Conservation (phyloP, 2,113 vertebrate genomes). For the Cochlearius cochlearius region DNA sequence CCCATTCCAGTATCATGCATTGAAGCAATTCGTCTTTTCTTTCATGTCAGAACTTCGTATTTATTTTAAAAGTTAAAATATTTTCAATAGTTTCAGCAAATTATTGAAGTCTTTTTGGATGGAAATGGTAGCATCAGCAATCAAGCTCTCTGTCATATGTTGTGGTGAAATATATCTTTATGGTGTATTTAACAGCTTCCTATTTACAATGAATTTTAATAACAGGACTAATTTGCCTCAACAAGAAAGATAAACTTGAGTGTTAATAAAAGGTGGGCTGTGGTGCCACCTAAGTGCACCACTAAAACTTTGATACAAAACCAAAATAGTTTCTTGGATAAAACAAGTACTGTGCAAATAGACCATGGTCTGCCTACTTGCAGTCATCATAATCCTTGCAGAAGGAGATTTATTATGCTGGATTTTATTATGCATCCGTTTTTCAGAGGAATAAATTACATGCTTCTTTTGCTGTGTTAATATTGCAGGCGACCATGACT, state of each 20-base stretch:
- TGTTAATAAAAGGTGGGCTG: background rate
- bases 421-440: conserved; percentile 39
- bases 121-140: background rate
- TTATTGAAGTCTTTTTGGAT: background rate
- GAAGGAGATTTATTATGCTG: conserved; percentile 47
- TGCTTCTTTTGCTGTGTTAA: conserved; percentile 45
- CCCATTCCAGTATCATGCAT: background rate
- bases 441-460: conserved; percentile 59
- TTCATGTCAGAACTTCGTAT: background rate
- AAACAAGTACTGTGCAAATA: background rate
- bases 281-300: background rate
- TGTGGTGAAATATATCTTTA: background rate
- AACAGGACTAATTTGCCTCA: background rate
- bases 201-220: background rate
- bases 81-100: background rate
- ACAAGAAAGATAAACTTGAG: background rate
- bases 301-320: background rate
- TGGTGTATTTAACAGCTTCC: background rate
- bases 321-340: background rate
- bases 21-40: background rate
- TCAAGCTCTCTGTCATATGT: background rate
- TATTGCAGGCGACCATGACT: background rate
- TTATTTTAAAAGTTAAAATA: background rate
- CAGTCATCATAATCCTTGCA: conserved; percentile 15
- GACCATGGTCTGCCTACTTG: background rate